Percentiles rank a stretch among this genome's conserved stretches.
phyloP scores from a whole-genome alignment of 2,888 invertebrate genomes.

The Chymomyza amoena region DNA sequence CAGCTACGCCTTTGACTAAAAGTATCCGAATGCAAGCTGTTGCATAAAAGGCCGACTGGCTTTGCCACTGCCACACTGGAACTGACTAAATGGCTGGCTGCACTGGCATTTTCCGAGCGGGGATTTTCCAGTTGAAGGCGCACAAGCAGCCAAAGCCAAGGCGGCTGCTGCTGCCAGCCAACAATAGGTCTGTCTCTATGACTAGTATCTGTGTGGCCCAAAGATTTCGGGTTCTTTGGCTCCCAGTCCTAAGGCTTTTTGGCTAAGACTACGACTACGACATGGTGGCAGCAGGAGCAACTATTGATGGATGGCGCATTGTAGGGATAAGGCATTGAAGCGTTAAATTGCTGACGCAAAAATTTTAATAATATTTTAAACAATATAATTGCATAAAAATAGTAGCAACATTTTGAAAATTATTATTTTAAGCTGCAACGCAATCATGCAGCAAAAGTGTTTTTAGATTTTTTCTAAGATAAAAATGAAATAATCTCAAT shows the following conservation, averaged over 20 bases:
- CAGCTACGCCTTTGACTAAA: background rate
- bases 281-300: background rate
- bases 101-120: constrained; percentile 33
- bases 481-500: background rate
- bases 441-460: background rate
- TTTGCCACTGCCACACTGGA: background rate
- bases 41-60: constrained; percentile 38
- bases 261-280: background rate
- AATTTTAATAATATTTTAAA: background rate
- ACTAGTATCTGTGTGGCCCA: background rate
- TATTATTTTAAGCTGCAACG: background rate
- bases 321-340: constrained; percentile 25
- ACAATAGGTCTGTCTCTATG: background rate
- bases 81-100: background rate
- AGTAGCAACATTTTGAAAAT: background rate
- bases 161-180: background rate
- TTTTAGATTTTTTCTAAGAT: background rate
- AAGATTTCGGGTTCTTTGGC: background rate
- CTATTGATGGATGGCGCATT: constrained; percentile 1
- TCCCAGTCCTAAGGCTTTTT: too few species aligned
- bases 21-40: constrained; percentile 28
- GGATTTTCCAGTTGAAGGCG: constrained; percentile 56
- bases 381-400: constrained; percentile 21
- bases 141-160: background rate
- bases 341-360: constrained; percentile 34